Evolutionary conservation across 1,140 invertebrate genomes (phyloP), one percentile per base, ranked within the genome.

Genomic region (Anastatus disparis): DNA sequence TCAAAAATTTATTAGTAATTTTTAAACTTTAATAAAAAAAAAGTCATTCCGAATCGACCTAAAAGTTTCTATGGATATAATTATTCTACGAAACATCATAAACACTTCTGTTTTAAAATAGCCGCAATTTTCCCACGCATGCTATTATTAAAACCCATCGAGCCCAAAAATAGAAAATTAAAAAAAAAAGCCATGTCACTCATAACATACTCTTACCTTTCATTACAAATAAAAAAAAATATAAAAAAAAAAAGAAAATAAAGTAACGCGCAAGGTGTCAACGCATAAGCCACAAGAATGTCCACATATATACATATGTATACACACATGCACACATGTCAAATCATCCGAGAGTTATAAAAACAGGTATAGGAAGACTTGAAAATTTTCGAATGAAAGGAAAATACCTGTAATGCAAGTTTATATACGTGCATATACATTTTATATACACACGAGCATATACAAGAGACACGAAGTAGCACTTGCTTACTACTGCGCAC

Each of bases 321-420:
- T n/a, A n/a, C n/a, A n/a, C n/a, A n/a, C n/a, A n/a, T n/a, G 31
- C 31, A 10, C 31, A 10, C 31, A 35, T 46, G 35, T 38, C 31
- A 35, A 35, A 35, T 35, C 31, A 35, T 35, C 31, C 31, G 31
- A 35, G 31, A 35, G 31, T 35, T 35, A 35, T 35, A 24, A 17
- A 65, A 40, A 44, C 31, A 42, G 38, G 44, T 35, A 50, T 9
- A 7, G 62, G 17, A 35, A 15, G 68, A n/a, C n/a, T n/a, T n/a
- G n/a, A n/a, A n/a, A 46, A 70, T 35, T 63, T 35, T 55, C 52
- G 40, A 70, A 70, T 61, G 68, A 70, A 70, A 70, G 68, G 68
- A 70, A 62, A 63, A 70, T 69, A 69, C 6, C 27, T 9, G 26
- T 8, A n/a, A 12, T 31, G 59, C 42, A 27, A 12, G 22, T 53